These are phyloP conservation scores for Nerophis lumbriciformis DNA, from an alignment of 2,113 vertebrate genomes.

Conservation along the genomic window DNA sequence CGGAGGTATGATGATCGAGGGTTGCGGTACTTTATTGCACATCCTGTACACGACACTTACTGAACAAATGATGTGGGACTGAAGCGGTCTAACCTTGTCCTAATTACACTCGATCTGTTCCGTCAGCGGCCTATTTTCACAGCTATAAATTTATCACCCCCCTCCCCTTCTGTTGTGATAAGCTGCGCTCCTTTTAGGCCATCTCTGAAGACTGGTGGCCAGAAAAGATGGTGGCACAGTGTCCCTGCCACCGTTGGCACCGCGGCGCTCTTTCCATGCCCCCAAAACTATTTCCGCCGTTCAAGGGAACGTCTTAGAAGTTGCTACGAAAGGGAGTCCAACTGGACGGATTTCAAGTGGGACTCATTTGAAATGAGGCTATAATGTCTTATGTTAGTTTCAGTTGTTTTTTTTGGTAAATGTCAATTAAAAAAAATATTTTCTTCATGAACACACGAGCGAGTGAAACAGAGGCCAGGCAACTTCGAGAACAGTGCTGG, in stretches of 20 bases:
- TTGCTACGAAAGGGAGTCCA: neutral
- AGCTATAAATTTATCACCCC: slow-evolving; percentile 64
- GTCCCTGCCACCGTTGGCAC: slow-evolving; percentile 17
- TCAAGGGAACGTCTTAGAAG: neutral
- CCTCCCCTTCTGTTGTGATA: slow-evolving; percentile 60
- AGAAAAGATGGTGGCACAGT: slow-evolving; percentile 39
- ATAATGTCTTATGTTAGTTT: no score
- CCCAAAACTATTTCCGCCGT: slow-evolving; percentile 29
- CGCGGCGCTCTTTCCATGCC: slow-evolving; percentile 34
- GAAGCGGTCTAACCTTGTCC: slow-evolving; percentile 67
- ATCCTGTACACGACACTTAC: slow-evolving; percentile 9
- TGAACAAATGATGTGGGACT: slow-evolving; percentile 36
- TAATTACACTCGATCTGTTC: slow-evolving; percentile 65
- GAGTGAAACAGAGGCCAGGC: no score
- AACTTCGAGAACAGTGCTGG: no score
- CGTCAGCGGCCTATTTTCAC: slow-evolving; percentile 68
- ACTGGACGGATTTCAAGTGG: neutral
- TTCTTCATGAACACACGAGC: no score
- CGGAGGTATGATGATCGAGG: no score
- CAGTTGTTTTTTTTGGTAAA: no score
- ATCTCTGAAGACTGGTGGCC: slow-evolving; percentile 55
- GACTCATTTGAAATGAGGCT: no score
- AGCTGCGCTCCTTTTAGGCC: slow-evolving; percentile 63
- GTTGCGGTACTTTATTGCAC: neutral
- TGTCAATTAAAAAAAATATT: no score